Conservation (phyloP, 2,113 vertebrate genomes). For the Malurus alboscapulatus region DNA sequence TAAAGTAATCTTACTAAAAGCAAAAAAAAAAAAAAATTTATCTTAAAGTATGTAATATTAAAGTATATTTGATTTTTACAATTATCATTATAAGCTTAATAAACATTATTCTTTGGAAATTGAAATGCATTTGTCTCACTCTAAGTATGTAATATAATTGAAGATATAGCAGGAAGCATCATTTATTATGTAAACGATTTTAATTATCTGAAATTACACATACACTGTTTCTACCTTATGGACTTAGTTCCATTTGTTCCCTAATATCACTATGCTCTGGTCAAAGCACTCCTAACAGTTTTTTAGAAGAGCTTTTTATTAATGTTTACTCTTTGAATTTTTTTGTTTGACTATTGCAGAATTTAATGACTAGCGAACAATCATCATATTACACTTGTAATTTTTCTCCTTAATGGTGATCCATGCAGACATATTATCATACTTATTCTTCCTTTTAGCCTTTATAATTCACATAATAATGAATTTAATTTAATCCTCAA, state of each 20-base stretch:
- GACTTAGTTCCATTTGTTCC: background rate
- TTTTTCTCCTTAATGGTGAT: background rate
- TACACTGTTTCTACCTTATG: background rate
- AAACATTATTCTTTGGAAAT: background rate
- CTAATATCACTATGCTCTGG: background rate
- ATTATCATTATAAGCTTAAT: background rate
- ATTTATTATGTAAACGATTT: background rate
- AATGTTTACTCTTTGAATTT: background rate
- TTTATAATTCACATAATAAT: background rate
- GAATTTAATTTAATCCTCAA: background rate
- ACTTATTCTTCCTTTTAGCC: background rate
- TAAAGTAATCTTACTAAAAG: background rate
- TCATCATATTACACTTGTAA: background rate
- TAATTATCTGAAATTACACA: background rate
- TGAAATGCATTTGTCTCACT: background rate
- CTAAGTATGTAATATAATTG: background rate
- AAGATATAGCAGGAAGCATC: background rate
- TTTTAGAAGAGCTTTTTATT: background rate
- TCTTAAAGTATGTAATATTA: background rate
- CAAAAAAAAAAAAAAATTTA: background rate
- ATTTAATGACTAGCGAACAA: background rate
- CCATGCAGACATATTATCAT: background rate
- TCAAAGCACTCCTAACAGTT: background rate
- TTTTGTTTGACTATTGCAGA: background rate
- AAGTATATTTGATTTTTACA: background rate